Percentiles rank a stretch among this genome's conserved stretches.
Evolutionary conservation across 2,113 vertebrate genomes (phyloP).

Genomic region (Ranitomeya variabilis): DNA sequence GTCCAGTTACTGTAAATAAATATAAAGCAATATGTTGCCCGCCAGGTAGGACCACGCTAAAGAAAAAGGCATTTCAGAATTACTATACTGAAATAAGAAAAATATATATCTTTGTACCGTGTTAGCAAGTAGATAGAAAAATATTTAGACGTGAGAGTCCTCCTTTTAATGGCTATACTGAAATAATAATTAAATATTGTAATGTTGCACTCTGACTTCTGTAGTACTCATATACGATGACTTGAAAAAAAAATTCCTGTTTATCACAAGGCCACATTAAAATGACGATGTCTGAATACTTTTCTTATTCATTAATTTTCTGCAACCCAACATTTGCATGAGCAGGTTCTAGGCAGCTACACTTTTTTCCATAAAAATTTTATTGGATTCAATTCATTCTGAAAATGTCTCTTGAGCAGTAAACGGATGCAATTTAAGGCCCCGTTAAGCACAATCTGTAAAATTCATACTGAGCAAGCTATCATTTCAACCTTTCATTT

Average conservation of each 20-base stretch:
- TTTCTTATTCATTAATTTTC: slow-evolving; percentile 64
- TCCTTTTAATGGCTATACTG: neutral
- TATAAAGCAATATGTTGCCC: neutral
- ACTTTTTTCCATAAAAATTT: slow-evolving; percentile 65
- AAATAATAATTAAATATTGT: slow-evolving; percentile 4
- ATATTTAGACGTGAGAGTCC: too few species aligned
- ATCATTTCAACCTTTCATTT: slow-evolving; percentile 59
- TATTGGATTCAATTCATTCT: slow-evolving; percentile 69
- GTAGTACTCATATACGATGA: slow-evolving; percentile 13
- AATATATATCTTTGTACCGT: too few species aligned
- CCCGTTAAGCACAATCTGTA: slow-evolving; percentile 68
- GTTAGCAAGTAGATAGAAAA: too few species aligned
- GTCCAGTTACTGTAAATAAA: neutral
- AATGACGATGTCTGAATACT: slow-evolving; percentile 62
- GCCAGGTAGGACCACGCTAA: neutral
- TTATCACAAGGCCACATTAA: slow-evolving; percentile 57
- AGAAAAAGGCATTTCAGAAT: slow-evolving; percentile 29
- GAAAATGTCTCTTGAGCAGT: slow-evolving; percentile 66
- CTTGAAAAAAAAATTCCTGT: slow-evolving; percentile 39
- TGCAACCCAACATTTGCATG: slow-evolving; percentile 60
- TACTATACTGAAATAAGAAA: neutral
- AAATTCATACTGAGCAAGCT: slow-evolving; percentile 62
- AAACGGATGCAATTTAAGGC: slow-evolving; percentile 74
- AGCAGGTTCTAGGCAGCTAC: slow-evolving; percentile 59
- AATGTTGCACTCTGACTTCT: neutral